A percentile compares a stretch with the other conserved stretches of the same genome.
These are phyloP conservation scores for Drosophila orosa DNA, from an alignment of 1,140 invertebrate genomes.

Conservation along the genomic window DNA sequence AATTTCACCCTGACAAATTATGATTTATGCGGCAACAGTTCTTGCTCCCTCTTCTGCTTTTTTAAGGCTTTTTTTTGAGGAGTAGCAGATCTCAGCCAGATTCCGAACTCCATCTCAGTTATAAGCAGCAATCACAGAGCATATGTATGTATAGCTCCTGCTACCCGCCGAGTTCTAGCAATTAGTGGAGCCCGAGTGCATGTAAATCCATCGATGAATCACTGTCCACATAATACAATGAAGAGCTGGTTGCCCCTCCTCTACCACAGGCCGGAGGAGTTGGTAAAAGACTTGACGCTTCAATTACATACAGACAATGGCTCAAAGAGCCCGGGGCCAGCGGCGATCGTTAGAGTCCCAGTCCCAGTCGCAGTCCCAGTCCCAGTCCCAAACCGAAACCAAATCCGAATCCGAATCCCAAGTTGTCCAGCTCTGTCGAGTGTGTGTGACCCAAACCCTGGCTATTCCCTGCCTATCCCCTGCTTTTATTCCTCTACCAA, in stretches of 20 bases:
- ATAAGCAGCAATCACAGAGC: neutral
- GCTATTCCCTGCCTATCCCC: neutral
- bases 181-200: neutral
- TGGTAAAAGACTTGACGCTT: constrained; percentile 64
- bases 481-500: too few relatives aligned
- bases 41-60: constrained; percentile 21
- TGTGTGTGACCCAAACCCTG: neutral
- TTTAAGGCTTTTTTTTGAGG: constrained; percentile 7
- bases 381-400: constrained; percentile 4
- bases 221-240: constrained; percentile 7
- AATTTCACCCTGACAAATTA: constrained; percentile 75
- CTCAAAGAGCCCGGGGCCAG: constrained; percentile 13
- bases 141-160: neutral
- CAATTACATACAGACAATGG: constrained; percentile 54
- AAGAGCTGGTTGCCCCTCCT: neutral
- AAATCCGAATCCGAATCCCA: constrained; percentile 23
- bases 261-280: neutral
- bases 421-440: constrained; percentile 14
- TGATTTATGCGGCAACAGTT: constrained; percentile 64
- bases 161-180: constrained; percentile 1
- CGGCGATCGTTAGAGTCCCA: constrained; percentile 69
- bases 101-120: neutral
- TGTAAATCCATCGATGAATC: constrained; percentile 18
- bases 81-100: neutral
- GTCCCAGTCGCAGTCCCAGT: constrained; percentile 17